phyloP scores from a whole-genome alignment of 1,140 invertebrate genomes.

The Venturia canescens region DNA sequence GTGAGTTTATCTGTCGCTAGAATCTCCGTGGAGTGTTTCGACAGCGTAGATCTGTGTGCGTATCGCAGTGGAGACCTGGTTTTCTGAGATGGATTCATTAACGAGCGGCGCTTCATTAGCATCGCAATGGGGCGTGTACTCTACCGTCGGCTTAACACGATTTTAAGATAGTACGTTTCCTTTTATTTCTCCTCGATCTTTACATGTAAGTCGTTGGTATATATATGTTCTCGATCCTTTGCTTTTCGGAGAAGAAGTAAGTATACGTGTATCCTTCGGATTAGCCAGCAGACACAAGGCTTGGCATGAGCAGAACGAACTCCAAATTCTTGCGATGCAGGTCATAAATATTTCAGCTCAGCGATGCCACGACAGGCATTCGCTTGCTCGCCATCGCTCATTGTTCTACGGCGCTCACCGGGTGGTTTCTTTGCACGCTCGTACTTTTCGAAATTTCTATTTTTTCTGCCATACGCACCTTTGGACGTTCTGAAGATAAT shows the following conservation, averaged over 20 bases:
- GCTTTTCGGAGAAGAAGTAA: conserved; percentile 48
- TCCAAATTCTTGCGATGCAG: background rate
- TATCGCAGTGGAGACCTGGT: background rate
- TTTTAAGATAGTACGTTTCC: conserved; percentile 5
- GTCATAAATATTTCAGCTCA: conserved; percentile 51
- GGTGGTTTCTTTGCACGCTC: conserved; percentile 33
- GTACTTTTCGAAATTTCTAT: conserved; percentile 31
- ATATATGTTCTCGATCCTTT: conserved; percentile 39
- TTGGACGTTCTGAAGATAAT: background rate
- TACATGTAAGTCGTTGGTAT: background rate
- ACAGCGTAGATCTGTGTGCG: background rate
- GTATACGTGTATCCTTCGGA: background rate
- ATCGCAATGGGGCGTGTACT: conserved; percentile 55
- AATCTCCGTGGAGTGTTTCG: conserved; percentile 59
- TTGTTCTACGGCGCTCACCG: conserved; percentile 48
- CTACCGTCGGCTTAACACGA: conserved; percentile 28
- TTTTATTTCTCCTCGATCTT: conserved; percentile 28
- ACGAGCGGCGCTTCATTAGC: conserved; percentile 62
- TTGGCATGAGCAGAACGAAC: background rate
- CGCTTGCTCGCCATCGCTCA: background rate
- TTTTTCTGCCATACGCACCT: conserved; percentile 23
- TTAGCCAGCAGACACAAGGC: background rate
- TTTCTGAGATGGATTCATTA: conserved; percentile 64
- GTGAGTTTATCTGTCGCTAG: conserved; percentile 60
- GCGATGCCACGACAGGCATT: conserved; percentile 33